A percentile compares a stretch with the other conserved stretches of the same genome.
Conservation (phyloP, 2,888 invertebrate genomes). For the Pristionchus maxplancki region DNA sequence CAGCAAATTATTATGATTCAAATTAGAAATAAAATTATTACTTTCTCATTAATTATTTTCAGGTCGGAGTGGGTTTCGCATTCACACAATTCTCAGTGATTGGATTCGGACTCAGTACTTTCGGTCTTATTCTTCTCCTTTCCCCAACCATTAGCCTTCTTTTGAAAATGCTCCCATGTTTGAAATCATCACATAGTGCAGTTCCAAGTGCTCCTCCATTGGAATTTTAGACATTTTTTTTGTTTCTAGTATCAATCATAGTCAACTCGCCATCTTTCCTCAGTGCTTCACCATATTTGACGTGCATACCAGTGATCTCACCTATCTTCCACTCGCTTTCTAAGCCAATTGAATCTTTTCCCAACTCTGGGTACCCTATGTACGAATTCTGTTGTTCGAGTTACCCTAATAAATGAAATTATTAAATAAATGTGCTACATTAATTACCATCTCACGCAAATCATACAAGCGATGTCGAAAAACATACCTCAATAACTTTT, state of each 20-base stretch:
- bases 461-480: no score
- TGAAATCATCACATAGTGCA: neutral
- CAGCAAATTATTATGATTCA: no score
- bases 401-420: neutral
- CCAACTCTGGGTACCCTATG: slow-evolving; percentile 31
- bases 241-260: neutral
- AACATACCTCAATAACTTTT: no score
- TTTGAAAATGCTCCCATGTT: neutral
- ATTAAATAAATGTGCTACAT: neutral
- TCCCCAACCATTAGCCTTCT: slow-evolving; percentile 12
- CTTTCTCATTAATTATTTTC: slow-evolving; percentile 34
- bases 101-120: slow-evolving; percentile 19
- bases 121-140: slow-evolving; percentile 43
- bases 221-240: neutral
- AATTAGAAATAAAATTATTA: no score
- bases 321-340: neutral
- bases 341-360: neutral
- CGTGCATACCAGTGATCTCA: slow-evolving; percentile 50
- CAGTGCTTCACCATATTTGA: slow-evolving; percentile 48
- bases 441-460: neutral
- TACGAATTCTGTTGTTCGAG: neutral
- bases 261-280: neutral
- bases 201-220: neutral
- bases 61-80: slow-evolving; percentile 42
- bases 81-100: slow-evolving; percentile 44